Evolutionary conservation across 2,888 invertebrate species (phyloP), one percentile per base, ranked within the genome.

Genomic region (Elmis aenea): DNA sequence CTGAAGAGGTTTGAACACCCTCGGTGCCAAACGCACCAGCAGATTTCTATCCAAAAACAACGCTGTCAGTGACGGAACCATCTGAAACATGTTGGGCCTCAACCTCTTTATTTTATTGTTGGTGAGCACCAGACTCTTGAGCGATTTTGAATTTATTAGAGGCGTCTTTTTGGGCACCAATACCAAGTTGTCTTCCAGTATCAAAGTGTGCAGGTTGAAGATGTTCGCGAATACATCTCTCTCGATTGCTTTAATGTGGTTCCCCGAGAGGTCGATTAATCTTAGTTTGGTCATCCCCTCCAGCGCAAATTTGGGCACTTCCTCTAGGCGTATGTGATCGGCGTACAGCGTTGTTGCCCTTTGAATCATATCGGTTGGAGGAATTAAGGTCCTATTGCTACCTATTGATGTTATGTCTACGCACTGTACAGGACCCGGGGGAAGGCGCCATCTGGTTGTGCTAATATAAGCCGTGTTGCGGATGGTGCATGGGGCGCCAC

Each of bases 41-140:
- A 46, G 47, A 38, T 65, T 65, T 9, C 55, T 48, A 37, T 65
- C 61, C 43, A 65, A 50, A 50, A 62, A 64, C 16, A 65, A 40
- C 11, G 60, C 55, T 38, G 52, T 51, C 26, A 65, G 36, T 9
- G 42, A 39, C 6, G 58, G 56, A 33, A 61, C 34, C 24, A 48
- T 48, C 3, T 35, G 32, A 28, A 66, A 66, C 5, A 62, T 58
- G 13, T 45, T 28, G 8, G 48, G 41, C 25, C 51, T 48, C 12
- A 64, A 36, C 4, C 38, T 47, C 11, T 36, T 38, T 14, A 66
- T 61, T 14, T 52, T 49, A 39, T 66, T 66, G 25, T 51, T 49
- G 38, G 58, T 64, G 31, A 66, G 39, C 48, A 57, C 58, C 28
- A 66, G 45, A 5, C 56, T 59, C 25, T 47, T 45, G 13, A 66